These are phyloP conservation scores for Planococcus citri DNA, from an alignment of 1,140 invertebrate genomes.

Conservation along the genomic window DNA sequence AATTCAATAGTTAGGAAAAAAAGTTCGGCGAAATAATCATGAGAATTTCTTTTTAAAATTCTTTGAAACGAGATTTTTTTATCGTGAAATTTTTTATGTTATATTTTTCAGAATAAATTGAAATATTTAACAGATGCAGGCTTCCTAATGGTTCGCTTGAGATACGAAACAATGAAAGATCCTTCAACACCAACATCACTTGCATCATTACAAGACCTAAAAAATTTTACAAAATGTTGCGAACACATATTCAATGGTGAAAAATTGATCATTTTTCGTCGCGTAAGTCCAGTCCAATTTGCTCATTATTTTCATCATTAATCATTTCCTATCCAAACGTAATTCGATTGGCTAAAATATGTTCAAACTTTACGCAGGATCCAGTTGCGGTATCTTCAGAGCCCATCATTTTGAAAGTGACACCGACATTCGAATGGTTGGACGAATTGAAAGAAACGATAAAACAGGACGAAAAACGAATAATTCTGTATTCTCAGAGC, in stretches of 20 bases:
- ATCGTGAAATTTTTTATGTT: too few relatives aligned
- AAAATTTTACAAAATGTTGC: background rate
- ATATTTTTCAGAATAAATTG: background rate
- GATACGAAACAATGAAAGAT: too few relatives aligned
- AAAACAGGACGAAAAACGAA: constrained; percentile 34
- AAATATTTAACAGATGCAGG: background rate
- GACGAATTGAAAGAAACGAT: background rate
- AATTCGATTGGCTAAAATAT: too few relatives aligned
- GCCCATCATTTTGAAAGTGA: background rate
- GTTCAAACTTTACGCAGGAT: background rate
- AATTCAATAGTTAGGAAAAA: too few relatives aligned
- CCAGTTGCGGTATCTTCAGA: background rate
- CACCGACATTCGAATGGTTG: background rate
- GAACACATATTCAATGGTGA: background rate
- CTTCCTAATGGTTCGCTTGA: background rate
- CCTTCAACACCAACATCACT: too few relatives aligned
- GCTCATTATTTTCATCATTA: too few relatives aligned
- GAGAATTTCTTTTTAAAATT: too few relatives aligned
- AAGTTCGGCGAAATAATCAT: too few relatives aligned
- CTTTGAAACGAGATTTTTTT: too few relatives aligned
- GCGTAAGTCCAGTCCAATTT: background rate
- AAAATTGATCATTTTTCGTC: background rate
- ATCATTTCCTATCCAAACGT: too few relatives aligned
- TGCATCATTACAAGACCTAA: too few relatives aligned
- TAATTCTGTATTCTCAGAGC: constrained; percentile 53